These are phyloP conservation scores for Menidia beryllina DNA, from an alignment of 2,113 vertebrate genomes.

Conservation along the genomic window DNA sequence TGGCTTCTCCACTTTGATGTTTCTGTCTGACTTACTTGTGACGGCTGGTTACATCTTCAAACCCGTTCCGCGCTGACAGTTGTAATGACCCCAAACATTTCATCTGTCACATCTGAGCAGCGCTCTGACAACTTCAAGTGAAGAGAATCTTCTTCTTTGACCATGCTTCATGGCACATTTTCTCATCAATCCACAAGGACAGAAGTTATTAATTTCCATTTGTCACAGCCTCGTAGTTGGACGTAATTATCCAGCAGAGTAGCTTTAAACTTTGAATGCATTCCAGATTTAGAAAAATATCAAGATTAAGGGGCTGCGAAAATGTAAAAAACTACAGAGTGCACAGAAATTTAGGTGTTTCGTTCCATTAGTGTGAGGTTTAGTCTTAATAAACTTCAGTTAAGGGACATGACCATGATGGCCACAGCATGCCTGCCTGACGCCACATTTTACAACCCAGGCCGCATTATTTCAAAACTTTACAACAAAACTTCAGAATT, in stretches of 20 bases:
- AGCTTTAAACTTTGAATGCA: slow-evolving; percentile 23
- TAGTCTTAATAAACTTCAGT: slow-evolving; percentile 13
- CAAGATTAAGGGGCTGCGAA: neutral
- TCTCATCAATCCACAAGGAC: slow-evolving; percentile 21
- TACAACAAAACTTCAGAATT: neutral
- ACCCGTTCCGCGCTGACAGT: slow-evolving; percentile 62
- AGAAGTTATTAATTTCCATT: slow-evolving; percentile 46
- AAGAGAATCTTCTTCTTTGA: slow-evolving; percentile 51
- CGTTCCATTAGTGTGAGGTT: neutral
- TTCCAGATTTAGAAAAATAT: slow-evolving; percentile 19
- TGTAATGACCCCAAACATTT: slow-evolving; percentile 78
- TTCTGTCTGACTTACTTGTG: slow-evolving; percentile 68
- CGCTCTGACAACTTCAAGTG: slow-evolving; percentile 42
- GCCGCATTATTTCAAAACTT: slow-evolving; percentile 27
- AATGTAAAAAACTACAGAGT: slow-evolving; percentile 17
- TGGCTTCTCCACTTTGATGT: slow-evolving; percentile 77
- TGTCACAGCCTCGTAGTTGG: slow-evolving; percentile 34
- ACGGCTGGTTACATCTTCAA: slow-evolving; percentile 79
- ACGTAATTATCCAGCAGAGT: slow-evolving; percentile 42
- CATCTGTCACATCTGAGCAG: slow-evolving; percentile 69
- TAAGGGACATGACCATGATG: neutral
- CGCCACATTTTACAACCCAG: neutral
- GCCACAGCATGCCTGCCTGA: neutral
- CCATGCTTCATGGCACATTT: slow-evolving; percentile 38
- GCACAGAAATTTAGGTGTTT: neutral